These are phyloP conservation scores for Channa maculata DNA, from an alignment of 2,113 vertebrate species.

Conservation along the genomic window DNA sequence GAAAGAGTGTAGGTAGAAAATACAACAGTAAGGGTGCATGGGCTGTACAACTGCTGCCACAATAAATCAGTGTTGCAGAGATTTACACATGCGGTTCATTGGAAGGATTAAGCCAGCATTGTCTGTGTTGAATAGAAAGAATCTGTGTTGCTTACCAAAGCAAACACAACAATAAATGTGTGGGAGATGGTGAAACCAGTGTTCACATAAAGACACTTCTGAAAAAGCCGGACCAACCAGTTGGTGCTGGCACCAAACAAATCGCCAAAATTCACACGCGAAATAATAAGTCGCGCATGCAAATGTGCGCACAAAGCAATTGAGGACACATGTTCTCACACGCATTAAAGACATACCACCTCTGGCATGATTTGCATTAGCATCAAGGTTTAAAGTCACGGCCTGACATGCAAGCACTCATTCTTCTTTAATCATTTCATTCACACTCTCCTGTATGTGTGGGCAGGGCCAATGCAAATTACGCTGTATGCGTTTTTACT, in stretches of 20 bases:
- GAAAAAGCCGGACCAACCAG: constrained; percentile 60
- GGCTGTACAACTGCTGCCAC: constrained; percentile 22
- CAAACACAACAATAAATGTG: constrained; percentile 12
- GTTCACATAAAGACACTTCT: constrained; percentile 21
- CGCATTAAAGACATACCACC: constrained; percentile 42
- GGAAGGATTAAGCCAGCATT: constrained; percentile 21
- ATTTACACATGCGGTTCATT: constrained; percentile 19
- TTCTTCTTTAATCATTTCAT: constrained; percentile 39
- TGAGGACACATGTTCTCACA: constrained; percentile 34
- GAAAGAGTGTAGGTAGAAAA: constrained; percentile 4
- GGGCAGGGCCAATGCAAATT: constrained; percentile 17
- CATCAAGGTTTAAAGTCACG: constrained; percentile 40
- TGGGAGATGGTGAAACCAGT: constrained; percentile 33
- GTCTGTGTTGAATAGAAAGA: constrained; percentile 13
- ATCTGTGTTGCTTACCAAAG: constrained; percentile 7
- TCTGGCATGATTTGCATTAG: constrained; percentile 59
- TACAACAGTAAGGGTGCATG: constrained; percentile 15
- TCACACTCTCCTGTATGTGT: constrained; percentile 36
- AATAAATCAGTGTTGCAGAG: constrained; percentile 49
- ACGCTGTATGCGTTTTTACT: neutral
- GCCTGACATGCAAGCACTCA: constrained; percentile 38
- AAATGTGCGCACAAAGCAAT: neutral
- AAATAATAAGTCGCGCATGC: constrained; percentile 9
- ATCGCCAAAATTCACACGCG: constrained; percentile 34
- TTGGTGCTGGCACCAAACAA: constrained; percentile 30